phyloP scores from a whole-genome alignment of 2,888 invertebrate species.

The Drosophila neotestacea region DNA sequence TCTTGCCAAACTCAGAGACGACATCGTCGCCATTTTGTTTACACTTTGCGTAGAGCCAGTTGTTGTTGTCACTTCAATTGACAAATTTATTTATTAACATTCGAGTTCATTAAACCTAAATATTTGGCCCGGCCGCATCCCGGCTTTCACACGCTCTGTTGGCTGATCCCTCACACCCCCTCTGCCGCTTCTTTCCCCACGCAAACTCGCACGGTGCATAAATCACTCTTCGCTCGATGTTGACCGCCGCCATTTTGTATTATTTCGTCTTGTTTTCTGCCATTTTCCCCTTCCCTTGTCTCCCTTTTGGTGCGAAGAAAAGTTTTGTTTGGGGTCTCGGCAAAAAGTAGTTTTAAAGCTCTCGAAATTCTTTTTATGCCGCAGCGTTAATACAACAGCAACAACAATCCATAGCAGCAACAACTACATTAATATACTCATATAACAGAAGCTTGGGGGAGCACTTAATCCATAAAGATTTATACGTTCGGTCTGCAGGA shows the following conservation, averaged over 20 bases:
- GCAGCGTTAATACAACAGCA: conserved; percentile 14
- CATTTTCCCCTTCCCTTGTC: neutral
- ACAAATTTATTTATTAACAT: conserved; percentile 80
- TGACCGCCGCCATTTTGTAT: conserved; percentile 58
- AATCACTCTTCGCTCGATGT: conserved; percentile 58
- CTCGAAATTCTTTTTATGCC: conserved; percentile 45
- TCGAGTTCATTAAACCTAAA: conserved; percentile 77
- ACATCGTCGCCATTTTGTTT: conserved; percentile 47
- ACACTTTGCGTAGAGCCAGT: conserved; percentile 34
- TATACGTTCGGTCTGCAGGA: conserved; percentile 51
- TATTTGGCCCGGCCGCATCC: conserved; percentile 45
- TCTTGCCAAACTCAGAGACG: neutral
- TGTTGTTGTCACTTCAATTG: conserved; percentile 59
- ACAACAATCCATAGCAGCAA: neutral
- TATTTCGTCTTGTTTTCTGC: conserved; percentile 10
- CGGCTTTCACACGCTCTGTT: conserved; percentile 62
- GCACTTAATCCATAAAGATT: conserved; percentile 72
- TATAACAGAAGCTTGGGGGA: conserved; percentile 21
- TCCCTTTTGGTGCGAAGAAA: conserved; percentile 4
- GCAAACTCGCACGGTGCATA: conserved; percentile 42
- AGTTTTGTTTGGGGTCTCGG: conserved; percentile 39
- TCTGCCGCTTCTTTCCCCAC: neutral
- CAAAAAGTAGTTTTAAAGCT: conserved; percentile 69
- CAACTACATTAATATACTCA: conserved; percentile 14
- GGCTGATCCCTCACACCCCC: conserved; percentile 11